Conservation (phyloP, 2,113 vertebrate genomes). For the Acrocephalus arundinaceus region DNA sequence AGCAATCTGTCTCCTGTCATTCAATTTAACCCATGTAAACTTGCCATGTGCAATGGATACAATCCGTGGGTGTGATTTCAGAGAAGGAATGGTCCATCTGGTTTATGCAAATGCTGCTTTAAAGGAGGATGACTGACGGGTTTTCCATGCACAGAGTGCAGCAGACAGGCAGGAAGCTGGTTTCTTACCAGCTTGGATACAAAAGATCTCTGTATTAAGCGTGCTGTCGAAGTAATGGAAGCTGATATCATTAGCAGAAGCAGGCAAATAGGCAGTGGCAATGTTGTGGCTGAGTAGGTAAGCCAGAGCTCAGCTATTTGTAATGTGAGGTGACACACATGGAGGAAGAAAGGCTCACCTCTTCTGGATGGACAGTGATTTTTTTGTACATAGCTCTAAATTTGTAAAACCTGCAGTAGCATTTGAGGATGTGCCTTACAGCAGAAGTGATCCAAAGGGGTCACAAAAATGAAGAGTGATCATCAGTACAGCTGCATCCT, state of each 20-base stretch:
- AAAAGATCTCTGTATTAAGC: background rate
- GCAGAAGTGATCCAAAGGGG: background rate
- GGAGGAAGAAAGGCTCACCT: background rate
- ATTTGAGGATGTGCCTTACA: background rate
- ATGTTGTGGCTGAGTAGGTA: background rate
- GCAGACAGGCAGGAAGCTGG: background rate
- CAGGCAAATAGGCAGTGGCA: background rate
- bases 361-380: background rate
- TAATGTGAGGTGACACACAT: background rate
- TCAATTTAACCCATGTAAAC: background rate
- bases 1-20: constrained; percentile 30
- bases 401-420: background rate
- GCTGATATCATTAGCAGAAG: background rate
- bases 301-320: background rate
- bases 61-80: constrained; percentile 17
- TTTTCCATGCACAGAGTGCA: background rate
- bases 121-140: constrained; percentile 3
- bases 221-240: background rate
- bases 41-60: background rate
- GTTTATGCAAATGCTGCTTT: constrained; percentile 43
- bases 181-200: background rate
- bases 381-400: background rate
- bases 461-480: background rate
- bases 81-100: constrained; percentile 48
- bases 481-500: background rate